These are phyloP conservation scores for Phymatocera aterrima DNA, from an alignment of 2,888 invertebrate genomes.

Conservation along the genomic window DNA sequence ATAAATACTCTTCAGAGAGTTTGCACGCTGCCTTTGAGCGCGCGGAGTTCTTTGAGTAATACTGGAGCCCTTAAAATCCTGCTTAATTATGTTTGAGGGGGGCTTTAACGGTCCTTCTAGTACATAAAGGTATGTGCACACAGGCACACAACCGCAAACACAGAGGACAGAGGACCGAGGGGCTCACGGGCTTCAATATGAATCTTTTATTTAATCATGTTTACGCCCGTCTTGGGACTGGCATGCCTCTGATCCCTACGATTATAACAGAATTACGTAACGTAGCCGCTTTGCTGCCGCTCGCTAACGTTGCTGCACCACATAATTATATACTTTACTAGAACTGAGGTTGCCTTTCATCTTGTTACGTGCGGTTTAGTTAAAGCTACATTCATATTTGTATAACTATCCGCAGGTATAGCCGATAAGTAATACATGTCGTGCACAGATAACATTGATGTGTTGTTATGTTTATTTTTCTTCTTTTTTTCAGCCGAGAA, in stretches of 20 bases:
- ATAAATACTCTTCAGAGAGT: constrained; percentile 18
- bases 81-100: constrained; percentile 38
- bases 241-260: constrained; percentile 42
- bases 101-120: constrained; percentile 12
- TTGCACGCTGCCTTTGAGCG: constrained; percentile 34
- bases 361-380: constrained; percentile 10
- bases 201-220: constrained; percentile 39
- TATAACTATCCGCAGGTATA: not conserved
- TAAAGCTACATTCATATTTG: not conserved
- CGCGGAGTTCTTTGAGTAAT: constrained; percentile 40
- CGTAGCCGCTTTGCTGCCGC: not conserved
- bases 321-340: constrained; percentile 12
- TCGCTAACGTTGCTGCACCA: not conserved
- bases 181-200: constrained; percentile 11
- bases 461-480: not conserved
- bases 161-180: not conserved
- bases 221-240: constrained; percentile 39
- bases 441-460: not conserved
- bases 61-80: constrained; percentile 34
- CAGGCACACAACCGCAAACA: not conserved
- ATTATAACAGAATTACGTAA: constrained; percentile 42
- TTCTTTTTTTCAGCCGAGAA: not conserved
- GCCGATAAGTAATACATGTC: not conserved
- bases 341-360: constrained; percentile 8
- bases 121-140: not conserved